phyloP scores from a whole-genome alignment of 2,888 invertebrate species.

The Phymatocera aterrima region DNA sequence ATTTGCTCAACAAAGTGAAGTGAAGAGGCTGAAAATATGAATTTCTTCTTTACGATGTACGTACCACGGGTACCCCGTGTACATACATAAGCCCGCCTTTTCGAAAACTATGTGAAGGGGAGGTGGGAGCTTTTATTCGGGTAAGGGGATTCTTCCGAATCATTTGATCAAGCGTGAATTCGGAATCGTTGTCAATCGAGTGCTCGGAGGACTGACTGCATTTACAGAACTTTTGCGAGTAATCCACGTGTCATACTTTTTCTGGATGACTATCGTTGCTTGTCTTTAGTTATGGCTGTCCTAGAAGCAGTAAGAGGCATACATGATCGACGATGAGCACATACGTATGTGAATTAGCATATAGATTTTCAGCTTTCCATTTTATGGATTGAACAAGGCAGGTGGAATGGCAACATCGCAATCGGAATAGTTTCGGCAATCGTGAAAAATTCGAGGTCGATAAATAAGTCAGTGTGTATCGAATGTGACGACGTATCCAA shows the following conservation, averaged over 20 bases:
- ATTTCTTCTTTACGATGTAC: not conserved
- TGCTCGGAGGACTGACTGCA: constrained; percentile 15
- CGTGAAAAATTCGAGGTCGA: not conserved
- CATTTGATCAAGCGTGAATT: constrained; percentile 24
- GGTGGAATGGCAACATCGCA: not conserved
- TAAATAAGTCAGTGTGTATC: not conserved
- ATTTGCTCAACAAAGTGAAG: not conserved
- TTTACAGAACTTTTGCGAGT: not conserved
- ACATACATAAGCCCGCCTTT: not conserved
- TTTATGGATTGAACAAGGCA: not conserved
- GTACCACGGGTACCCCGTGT: not conserved
- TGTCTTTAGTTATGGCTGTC: not conserved
- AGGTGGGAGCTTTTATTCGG: constrained; percentile 2
- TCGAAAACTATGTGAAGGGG: not conserved
- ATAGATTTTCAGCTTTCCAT: not conserved
- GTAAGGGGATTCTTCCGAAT: constrained; percentile 28
- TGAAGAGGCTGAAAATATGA: not conserved
- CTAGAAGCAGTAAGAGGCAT: not conserved
- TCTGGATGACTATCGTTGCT: constrained; percentile 12
- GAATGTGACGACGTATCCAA: not conserved
- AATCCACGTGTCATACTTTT: constrained; percentile 13
- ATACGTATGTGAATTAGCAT: constrained; percentile 6
- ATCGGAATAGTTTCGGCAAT: too few relatives aligned
- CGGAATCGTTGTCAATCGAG: constrained; percentile 25
- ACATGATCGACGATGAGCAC: constrained; percentile 6